Base-by-base conservation (phyloP, 2,888 invertebrate species). In the Chalcis sispes region DNA sequence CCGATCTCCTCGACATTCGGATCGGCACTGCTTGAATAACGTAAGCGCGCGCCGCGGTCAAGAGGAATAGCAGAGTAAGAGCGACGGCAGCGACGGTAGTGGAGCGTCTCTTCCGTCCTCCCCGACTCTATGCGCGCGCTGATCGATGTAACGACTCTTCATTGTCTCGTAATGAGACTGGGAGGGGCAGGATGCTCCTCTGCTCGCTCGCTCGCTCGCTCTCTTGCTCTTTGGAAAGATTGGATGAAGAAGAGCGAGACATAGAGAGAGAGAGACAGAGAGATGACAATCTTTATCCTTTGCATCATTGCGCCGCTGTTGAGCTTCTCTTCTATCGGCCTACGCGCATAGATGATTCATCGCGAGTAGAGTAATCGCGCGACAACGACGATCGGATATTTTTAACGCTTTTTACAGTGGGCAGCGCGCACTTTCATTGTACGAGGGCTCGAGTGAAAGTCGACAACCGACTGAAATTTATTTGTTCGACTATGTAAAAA, bases 91-190 rank as follows among this genome's bases (percentile, higher is more conserved):
- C 15, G 23, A 69, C 13, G 42, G 42, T 10, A 54, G 42, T 2
- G 23, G 27, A 40, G 27, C 15, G 36, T 23, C 40, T 71, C 64
- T 72, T 72, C 67, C 61, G 50, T 73, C 70, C 70, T 54, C 56
- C 42, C 70, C 71, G 79, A 77, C 79, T 46, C 66, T n/a, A n/a
- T n/a, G n/a, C n/a, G n/a, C n/a, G 74, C 70, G 72, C 82, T 82
- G 85, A 85, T 84, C 85, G 84, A 85, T 84, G 84, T 84, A 85
- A 86, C 84, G 83, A 85, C 83, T 81, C 66, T 84, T 84, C 84
- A 86, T 86, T 86, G 85, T 87, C 84, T 83, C 81, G 81, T 87
- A 87, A 87, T 85, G 86, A 86, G 84, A 67, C 83, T 85, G 84
- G 87, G 87, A 87, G 86, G 85, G 85, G 83, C 87, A 87, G 87